Evolutionary conservation across 2,888 invertebrate species (phyloP), one percentile per base, ranked within the genome.

Genomic region (Drosophila differens): DNA sequence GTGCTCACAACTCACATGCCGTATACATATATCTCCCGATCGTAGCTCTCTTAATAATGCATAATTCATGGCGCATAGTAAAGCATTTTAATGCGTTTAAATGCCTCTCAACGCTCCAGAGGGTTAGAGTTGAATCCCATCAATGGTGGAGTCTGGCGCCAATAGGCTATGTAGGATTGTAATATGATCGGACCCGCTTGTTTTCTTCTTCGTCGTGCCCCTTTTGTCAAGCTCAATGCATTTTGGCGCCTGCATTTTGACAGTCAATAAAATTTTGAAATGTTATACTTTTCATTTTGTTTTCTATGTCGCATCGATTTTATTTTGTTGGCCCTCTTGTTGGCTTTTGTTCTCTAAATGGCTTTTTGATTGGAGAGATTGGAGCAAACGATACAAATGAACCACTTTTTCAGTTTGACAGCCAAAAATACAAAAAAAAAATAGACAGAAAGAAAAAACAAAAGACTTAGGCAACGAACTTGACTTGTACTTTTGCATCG

Each of bases 201-300:
- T 60, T 57, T 61, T 60, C 39, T 54, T 54, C 19, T 28, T 37
- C 61, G 64, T 69, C 69, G 25, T 60, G 64, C 47, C 28, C 25
- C 44, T 39, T 59, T 37, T 51, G 49, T 64, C 63, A 58, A 58
- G 73, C 52, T 73, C 77, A 66, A 73, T 81, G 69, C 81, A 73
- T 69, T 81, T 69, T 70, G 81, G 82, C 82, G 87, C 89, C 87
- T 82, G 79, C 79, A 83, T 90, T 91, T 90, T 90, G 91, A 91
- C 90, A 91, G 87, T 83, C 85, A 89, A 89, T 91, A 90, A 89
- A 90, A 85, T 77, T 91, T 89, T 91, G 91, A 90, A 90, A 90
- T 89, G 89, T 82, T 90, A 90, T 90, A 91, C 91, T 91, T 89
- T 80, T 76, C 68, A 59, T 71, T 60, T 65, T 63, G 68, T 71